A percentile compares a stretch with the other conserved stretches of the same genome.
Evolutionary conservation across 1,140 invertebrate species (phyloP).

Genomic region (Psilanteris sp.): DNA sequence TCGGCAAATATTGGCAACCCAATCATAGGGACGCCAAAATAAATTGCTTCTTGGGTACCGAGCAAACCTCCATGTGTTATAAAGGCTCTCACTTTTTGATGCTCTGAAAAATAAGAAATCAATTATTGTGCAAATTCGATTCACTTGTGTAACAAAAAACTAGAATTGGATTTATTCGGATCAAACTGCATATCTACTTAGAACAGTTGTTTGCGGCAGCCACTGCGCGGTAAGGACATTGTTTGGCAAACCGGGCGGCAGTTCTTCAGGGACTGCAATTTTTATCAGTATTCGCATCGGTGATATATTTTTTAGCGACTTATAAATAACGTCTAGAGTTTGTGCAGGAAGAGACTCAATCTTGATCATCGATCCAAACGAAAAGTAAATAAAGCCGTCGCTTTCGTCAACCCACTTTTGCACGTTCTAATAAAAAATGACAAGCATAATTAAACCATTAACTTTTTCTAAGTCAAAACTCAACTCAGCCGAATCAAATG

Average conservation of each 20-base stretch:
- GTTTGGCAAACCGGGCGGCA: slow-evolving; percentile 76
- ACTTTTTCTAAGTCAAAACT: no score
- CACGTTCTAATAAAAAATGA: slow-evolving; percentile 22
- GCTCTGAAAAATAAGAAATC: slow-evolving; percentile 63
- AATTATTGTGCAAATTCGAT: background rate
- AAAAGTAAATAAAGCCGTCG: slow-evolving; percentile 85
- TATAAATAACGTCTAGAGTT: slow-evolving; percentile 59
- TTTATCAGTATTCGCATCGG: slow-evolving; percentile 68
- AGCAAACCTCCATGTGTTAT: slow-evolving; percentile 79
- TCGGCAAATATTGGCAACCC: slow-evolving; percentile 74
- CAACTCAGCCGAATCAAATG: no score
- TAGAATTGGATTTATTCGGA: background rate
- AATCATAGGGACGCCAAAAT: slow-evolving; percentile 77
- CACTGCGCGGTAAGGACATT: slow-evolving; percentile 83
- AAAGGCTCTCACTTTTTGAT: slow-evolving; percentile 75
- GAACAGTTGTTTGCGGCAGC: slow-evolving; percentile 83
- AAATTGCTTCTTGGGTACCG: slow-evolving; percentile 77
- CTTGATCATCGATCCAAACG: slow-evolving; percentile 85
- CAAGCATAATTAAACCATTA: background rate
- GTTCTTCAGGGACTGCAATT: slow-evolving; percentile 59
- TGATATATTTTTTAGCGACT: slow-evolving; percentile 65
- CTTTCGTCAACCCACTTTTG: slow-evolving; percentile 54
- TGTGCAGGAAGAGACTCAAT: slow-evolving; percentile 79
- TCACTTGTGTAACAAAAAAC: background rate
- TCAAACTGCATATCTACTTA: slow-evolving; percentile 77